Percentiles rank a stretch among this genome's conserved stretches.
Evolutionary conservation across 2,797 vertebrate genomes (phyloP).

Genomic region (Vultur gryphus): DNA sequence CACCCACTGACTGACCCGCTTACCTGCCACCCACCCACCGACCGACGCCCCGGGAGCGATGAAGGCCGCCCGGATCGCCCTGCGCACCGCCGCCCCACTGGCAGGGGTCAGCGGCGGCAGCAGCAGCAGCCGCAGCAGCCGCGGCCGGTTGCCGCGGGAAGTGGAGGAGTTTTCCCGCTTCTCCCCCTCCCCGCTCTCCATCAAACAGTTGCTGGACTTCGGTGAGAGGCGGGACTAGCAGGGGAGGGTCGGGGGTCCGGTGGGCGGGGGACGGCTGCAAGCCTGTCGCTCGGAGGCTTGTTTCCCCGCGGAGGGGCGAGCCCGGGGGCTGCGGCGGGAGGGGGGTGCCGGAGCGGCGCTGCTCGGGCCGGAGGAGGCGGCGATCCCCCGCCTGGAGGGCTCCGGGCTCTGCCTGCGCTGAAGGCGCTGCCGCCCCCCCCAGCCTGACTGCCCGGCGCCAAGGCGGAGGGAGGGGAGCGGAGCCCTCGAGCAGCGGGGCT

Average conservation of each 20-base stretch:
- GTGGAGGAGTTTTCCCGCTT: slow-evolving; percentile 92
- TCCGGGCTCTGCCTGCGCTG: neutral
- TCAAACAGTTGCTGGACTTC: slow-evolving; percentile 96
- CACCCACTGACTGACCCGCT: neutral
- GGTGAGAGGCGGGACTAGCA: slow-evolving; percentile 77
- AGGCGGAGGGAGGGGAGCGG: too few relatives aligned
- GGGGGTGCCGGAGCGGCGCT: neutral
- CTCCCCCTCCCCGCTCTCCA: slow-evolving; percentile 93
- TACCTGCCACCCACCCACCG: too few relatives aligned
- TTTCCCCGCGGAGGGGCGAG: neutral
- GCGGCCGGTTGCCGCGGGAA: slow-evolving; percentile 77
- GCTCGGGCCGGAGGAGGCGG: neutral
- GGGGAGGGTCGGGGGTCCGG: neutral
- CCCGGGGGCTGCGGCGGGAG: neutral
- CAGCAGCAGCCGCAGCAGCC: neutral
- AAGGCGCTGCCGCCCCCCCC: too few relatives aligned
- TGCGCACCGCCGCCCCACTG: slow-evolving; percentile 60
- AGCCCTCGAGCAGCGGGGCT: neutral
- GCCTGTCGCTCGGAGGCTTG: neutral
- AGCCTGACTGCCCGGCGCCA: neutral
- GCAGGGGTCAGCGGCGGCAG: neutral
- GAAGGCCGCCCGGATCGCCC: slow-evolving; percentile 69
- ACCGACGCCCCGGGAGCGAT: neutral
- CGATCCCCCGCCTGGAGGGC: too few relatives aligned
- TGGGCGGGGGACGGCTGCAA: neutral